Evolutionary conservation across 2,888 invertebrate genomes (phyloP), one percentile per base, ranked within the genome.

Genomic region (Amphiduros pacificus): DNA sequence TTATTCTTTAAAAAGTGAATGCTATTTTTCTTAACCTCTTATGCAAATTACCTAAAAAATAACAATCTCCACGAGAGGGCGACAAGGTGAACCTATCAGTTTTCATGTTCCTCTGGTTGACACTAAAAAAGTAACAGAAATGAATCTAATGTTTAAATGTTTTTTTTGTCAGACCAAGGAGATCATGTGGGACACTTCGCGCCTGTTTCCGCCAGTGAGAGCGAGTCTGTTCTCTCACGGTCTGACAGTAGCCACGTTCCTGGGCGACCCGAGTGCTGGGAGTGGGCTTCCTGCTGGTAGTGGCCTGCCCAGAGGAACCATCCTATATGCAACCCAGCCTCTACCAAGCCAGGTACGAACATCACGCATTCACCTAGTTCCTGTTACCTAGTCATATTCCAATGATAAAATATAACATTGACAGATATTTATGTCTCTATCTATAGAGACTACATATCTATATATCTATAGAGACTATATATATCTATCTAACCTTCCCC

Each of bases 301-400:
- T n/a, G 80, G 79, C 14, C 69, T 81, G n/a, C 82, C 82, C 0
- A 66, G 82, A 28, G 82, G 82, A 5, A 76, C 78, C 1, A 70
- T 82, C 64, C 72, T 83, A 29, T 82, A 79, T 69, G 80, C 81
- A 41, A 77, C 76, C 63, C 77, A 77, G 61, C 71, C 78, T 4
- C 75, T 82, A 32, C 79, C 81, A 31, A 68, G 71, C 56, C 78
- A 77, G 77, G 79, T 79, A 48, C 65, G 44, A 22, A 17, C 5
- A 41, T 14, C n/a, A 11, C 17, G 9, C 36, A 36, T 27, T 22
- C 27, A 49, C 14, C 14, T 14, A 49, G 49, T 49, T 14, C 49
- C 9, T 49, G 14, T 22, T n/a, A 36, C 36, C 36, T 14, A 36
- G 11, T 11, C 14, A 14, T 36, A 36, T 14, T 11, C 36, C 14